Percentiles rank a stretch among this genome's conserved stretches.
Conservation (phyloP, 2,113 vertebrate genomes). For the Gulo gulo region DNA sequence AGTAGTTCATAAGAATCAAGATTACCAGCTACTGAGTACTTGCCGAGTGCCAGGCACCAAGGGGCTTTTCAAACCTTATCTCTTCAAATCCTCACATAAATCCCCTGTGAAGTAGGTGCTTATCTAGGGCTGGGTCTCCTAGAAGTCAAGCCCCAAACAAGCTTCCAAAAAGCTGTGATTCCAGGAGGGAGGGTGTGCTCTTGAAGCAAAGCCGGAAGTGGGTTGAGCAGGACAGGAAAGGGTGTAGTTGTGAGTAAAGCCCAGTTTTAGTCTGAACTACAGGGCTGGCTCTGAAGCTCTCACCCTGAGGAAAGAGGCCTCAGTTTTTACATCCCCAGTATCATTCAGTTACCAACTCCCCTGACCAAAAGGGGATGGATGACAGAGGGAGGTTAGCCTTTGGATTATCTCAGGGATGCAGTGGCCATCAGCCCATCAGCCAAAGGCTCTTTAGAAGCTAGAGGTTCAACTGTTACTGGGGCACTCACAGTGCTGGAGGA, state of each 20-base stretch:
- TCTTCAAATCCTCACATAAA: neutral
- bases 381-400: neutral
- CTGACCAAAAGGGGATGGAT: neutral
- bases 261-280: neutral
- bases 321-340: neutral
- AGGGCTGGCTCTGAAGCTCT: neutral
- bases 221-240: neutral
- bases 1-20: neutral
- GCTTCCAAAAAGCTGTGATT: neutral
- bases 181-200: neutral
- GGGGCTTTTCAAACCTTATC: neutral
- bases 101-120: neutral
- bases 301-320: neutral
- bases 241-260: neutral
- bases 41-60: neutral
- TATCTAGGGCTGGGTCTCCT: neutral
- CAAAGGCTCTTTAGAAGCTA: neutral
- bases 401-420: neutral
- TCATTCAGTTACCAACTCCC: neutral
- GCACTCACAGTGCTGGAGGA: neutral
- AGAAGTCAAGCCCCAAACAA: neutral
- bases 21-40: neutral
- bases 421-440: neutral
- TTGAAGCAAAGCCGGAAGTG: neutral
- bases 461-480: fast-evolving